phyloP scores from a whole-genome alignment of 2,113 vertebrate species.

The Cepphus grylle region DNA sequence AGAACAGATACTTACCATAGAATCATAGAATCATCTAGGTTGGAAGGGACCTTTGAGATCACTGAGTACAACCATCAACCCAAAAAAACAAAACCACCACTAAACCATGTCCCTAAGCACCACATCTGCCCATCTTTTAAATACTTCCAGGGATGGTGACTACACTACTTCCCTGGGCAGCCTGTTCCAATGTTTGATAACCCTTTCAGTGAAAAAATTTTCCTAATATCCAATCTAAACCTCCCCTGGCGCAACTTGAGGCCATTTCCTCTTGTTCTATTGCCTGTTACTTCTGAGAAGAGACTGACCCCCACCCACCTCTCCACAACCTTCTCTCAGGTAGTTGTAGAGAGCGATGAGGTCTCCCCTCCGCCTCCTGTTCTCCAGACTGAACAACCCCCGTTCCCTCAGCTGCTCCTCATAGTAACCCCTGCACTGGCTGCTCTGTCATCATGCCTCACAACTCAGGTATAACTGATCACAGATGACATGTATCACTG shows the following conservation, averaged over 20 bases:
- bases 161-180: not conserved
- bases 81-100: not conserved
- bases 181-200: not conserved
- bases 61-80: not conserved
- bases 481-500: rapidly evolving
- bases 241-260: not conserved
- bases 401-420: not conserved
- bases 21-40: not conserved
- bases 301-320: not conserved
- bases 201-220: not conserved
- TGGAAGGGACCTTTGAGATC: not conserved
- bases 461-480: not conserved
- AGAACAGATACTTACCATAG: not conserved
- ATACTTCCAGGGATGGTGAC: not conserved
- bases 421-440: not conserved
- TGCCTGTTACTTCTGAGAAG: not conserved
- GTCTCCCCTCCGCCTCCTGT: not conserved
- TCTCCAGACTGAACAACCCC: not conserved
- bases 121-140: not conserved
- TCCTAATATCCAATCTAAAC: not conserved
- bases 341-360: not conserved
- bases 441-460: rapidly evolving
- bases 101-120: not conserved
- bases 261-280: not conserved
- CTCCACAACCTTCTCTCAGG: not conserved